Conservation (phyloP, 2,797 vertebrate genomes). For the Cyprinodon diabolis region DNA sequence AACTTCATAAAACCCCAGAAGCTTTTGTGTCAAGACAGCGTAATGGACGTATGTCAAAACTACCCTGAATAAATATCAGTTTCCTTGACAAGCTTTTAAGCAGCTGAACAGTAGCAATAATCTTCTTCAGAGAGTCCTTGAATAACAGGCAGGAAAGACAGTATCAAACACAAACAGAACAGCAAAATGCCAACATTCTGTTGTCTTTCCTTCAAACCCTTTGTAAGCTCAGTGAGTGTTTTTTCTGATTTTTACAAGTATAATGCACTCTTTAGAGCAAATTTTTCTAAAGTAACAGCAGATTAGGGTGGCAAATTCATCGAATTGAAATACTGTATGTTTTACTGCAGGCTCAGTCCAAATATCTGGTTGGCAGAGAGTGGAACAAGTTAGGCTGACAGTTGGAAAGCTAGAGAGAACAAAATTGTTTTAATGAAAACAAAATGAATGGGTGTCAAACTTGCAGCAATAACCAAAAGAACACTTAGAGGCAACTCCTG, state of each 20-base stretch:
- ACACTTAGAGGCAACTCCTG: slow-evolving; percentile 57
- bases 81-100: slow-evolving; percentile 62
- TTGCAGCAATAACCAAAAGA: slow-evolving; percentile 70
- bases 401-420: slow-evolving; percentile 59
- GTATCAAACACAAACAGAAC: slow-evolving; percentile 69
- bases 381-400: slow-evolving; percentile 48
- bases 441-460: slow-evolving; percentile 69
- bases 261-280: slow-evolving; percentile 55
- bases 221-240: slow-evolving; percentile 49
- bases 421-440: slow-evolving; percentile 76
- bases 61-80: slow-evolving; percentile 50
- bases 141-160: slow-evolving; percentile 74
- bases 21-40: background rate
- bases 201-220: slow-evolving; percentile 9
- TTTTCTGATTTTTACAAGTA: slow-evolving; percentile 41
- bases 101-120: slow-evolving; percentile 54
- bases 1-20: background rate
- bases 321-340: slow-evolving; percentile 29
- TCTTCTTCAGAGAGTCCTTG: slow-evolving; percentile 74
- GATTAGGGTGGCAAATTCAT: slow-evolving; percentile 22
- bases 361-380: slow-evolving; percentile 54
- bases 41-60: slow-evolving; percentile 4
- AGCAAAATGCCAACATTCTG: slow-evolving; percentile 68
- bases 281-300: slow-evolving; percentile 47
- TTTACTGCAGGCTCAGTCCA: slow-evolving; percentile 39